Percentiles rank a stretch among this genome's conserved stretches.
phyloP scores from a whole-genome alignment of 2,888 invertebrate species.

The Netelia melanura region DNA sequence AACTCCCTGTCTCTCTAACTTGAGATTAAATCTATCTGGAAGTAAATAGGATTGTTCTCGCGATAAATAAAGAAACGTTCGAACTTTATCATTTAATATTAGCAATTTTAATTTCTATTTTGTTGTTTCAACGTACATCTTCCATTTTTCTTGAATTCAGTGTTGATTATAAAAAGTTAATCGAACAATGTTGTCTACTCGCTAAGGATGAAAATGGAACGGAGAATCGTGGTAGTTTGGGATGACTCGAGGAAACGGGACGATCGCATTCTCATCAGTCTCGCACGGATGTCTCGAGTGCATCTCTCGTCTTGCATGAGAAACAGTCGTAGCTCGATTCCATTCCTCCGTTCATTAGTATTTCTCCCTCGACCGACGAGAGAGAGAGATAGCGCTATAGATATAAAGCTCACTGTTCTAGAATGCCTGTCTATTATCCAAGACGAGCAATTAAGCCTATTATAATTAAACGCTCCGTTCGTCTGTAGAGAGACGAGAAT shows the following conservation, averaged over 20 bases:
- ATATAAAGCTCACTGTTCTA: background rate
- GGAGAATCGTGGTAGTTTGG: background rate
- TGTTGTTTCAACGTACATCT: too few species aligned
- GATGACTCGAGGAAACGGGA: constrained; percentile 21
- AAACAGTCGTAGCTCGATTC: constrained; percentile 28
- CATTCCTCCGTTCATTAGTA: constrained; percentile 53
- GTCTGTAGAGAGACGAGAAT: constrained; percentile 23
- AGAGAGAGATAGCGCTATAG: background rate
- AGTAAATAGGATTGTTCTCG: too few species aligned
- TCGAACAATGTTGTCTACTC: background rate
- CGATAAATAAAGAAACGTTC: too few species aligned
- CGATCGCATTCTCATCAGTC: constrained; percentile 29
- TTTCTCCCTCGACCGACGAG: constrained; percentile 27
- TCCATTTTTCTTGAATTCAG: background rate
- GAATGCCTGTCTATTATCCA: constrained; percentile 32
- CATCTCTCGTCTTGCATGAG: constrained; percentile 30
- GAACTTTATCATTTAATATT: too few species aligned
- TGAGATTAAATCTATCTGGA: too few species aligned
- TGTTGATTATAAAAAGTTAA: background rate
- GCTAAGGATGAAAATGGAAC: background rate
- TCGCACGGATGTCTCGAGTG: background rate
- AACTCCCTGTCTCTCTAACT: too few species aligned
- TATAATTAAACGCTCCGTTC: constrained; percentile 57
- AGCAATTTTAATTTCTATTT: too few species aligned
- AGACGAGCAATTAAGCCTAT: constrained; percentile 60